Conservation (phyloP, 1,140 invertebrate genomes). For the Ericerus pela region DNA sequence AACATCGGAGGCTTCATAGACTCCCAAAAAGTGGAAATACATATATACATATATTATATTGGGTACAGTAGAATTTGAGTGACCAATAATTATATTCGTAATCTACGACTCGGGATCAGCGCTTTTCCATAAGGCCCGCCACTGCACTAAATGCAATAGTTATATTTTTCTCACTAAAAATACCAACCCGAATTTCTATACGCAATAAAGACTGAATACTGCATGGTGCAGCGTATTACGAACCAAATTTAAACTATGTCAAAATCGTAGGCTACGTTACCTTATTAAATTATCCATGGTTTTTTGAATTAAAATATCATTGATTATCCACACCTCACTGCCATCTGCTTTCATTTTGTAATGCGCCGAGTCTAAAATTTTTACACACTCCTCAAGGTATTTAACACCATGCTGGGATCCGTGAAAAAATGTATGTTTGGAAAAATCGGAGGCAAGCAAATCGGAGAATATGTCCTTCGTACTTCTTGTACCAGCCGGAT, state of each 20-base stretch:
- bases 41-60: no score
- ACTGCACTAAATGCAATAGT: no score
- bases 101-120: no score
- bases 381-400: constrained; percentile 50
- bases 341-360: constrained; percentile 63
- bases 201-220: not conserved
- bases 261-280: no score
- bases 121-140: no score
- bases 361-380: constrained; percentile 46
- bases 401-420: constrained; percentile 51
- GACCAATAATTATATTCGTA: no score
- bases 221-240: not conserved
- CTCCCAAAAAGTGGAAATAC: no score
- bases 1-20: no score
- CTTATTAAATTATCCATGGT: constrained; percentile 53
- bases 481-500: constrained; percentile 67
- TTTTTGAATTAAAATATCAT: constrained; percentile 26
- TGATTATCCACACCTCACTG: constrained; percentile 69
- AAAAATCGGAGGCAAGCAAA: constrained; percentile 57
- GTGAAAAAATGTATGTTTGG: constrained; percentile 59
- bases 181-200: no score
- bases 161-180: no score
- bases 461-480: constrained; percentile 70
- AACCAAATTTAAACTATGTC: not conserved
- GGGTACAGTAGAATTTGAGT: no score